Percentiles rank a stretch among this genome's conserved stretches.
phyloP scores from a whole-genome alignment of 2,888 invertebrate species.

The Galerucella calmariensis region DNA sequence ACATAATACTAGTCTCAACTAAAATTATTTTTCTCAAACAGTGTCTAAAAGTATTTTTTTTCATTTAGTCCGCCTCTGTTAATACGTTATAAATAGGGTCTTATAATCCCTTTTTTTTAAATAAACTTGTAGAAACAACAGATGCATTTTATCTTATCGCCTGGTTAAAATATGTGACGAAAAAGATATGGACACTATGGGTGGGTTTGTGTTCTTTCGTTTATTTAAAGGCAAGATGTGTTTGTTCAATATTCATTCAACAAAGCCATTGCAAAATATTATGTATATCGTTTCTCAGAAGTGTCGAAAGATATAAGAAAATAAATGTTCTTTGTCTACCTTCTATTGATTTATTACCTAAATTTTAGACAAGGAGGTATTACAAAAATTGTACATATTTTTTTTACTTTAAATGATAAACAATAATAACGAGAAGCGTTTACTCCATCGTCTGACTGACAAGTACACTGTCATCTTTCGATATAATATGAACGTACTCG shows the following conservation, averaged over 20 bases:
- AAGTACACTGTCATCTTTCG: no score
- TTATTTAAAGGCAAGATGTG: slow-evolving; percentile 31
- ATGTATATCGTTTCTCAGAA: slow-evolving; percentile 16
- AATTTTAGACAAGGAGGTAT: slow-evolving; percentile 1
- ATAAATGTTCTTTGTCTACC: slow-evolving; percentile 29
- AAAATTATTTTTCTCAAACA: no score
- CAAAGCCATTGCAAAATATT: slow-evolving; percentile 30
- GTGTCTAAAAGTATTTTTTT: neutral
- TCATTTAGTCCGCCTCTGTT: slow-evolving; percentile 12
- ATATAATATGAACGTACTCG: no score
- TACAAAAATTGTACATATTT: neutral
- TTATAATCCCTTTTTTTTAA: slow-evolving; percentile 18
- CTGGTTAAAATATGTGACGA: slow-evolving; percentile 27
- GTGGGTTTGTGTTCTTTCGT: slow-evolving; percentile 28
- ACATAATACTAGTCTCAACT: no score
- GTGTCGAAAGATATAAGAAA: slow-evolving; percentile 29
- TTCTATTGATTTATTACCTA: slow-evolving; percentile 24
- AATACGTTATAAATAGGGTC: slow-evolving; percentile 14
- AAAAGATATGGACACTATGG: slow-evolving; percentile 25
- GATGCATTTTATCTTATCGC: slow-evolving; percentile 31
- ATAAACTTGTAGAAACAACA: slow-evolving; percentile 29
- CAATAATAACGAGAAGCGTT: no score
- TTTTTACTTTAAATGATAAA: neutral
- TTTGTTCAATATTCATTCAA: slow-evolving; percentile 24
- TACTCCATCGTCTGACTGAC: no score